phyloP scores from a whole-genome alignment of 2,797 vertebrate genomes.

The Helicolenus hilgendorfi region DNA sequence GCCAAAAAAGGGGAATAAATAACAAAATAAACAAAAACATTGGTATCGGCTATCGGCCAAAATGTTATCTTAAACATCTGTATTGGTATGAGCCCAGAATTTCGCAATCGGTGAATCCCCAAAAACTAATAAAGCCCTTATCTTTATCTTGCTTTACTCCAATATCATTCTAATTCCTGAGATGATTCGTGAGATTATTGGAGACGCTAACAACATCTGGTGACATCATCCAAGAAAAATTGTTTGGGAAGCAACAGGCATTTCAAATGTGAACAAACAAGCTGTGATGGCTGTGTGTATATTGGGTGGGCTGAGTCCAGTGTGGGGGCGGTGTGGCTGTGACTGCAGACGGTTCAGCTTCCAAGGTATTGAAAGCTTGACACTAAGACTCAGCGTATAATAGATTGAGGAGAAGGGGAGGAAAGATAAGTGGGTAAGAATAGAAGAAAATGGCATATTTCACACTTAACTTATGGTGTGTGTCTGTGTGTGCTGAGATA shows the following conservation, averaged over 20 bases:
- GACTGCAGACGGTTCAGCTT: slow-evolving; percentile 45
- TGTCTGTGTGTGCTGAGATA: not conserved
- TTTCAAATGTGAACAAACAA: slow-evolving; percentile 67
- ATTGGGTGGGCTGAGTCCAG: slow-evolving; percentile 25
- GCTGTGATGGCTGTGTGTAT: slow-evolving; percentile 9
- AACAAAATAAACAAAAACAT: too few relatives aligned
- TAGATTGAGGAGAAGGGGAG: slow-evolving; percentile 16
- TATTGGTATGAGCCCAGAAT: too few relatives aligned
- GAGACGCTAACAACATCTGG: slow-evolving; percentile 35
- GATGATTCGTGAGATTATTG: slow-evolving; percentile 40
- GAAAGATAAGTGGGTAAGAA: slow-evolving; percentile 21
- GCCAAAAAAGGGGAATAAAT: too few relatives aligned
- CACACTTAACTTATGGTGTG: not conserved
- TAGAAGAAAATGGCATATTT: slow-evolving; percentile 8
- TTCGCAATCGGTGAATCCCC: not conserved
- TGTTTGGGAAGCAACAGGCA: slow-evolving; percentile 39
- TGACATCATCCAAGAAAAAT: slow-evolving; percentile 52
- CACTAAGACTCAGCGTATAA: not conserved
- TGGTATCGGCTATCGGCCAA: too few relatives aligned
- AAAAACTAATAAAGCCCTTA: slow-evolving; percentile 56
- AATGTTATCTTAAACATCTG: too few relatives aligned
- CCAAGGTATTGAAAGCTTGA: slow-evolving; percentile 42
- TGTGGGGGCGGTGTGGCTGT: slow-evolving; percentile 12
- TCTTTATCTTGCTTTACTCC: slow-evolving; percentile 36
- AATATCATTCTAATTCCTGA: slow-evolving; percentile 27